Percentiles rank a stretch among this genome's conserved stretches.
These are phyloP conservation scores for Antechinus flavipes DNA, from an alignment of 2,113 vertebrate species.

Conservation along the genomic window DNA sequence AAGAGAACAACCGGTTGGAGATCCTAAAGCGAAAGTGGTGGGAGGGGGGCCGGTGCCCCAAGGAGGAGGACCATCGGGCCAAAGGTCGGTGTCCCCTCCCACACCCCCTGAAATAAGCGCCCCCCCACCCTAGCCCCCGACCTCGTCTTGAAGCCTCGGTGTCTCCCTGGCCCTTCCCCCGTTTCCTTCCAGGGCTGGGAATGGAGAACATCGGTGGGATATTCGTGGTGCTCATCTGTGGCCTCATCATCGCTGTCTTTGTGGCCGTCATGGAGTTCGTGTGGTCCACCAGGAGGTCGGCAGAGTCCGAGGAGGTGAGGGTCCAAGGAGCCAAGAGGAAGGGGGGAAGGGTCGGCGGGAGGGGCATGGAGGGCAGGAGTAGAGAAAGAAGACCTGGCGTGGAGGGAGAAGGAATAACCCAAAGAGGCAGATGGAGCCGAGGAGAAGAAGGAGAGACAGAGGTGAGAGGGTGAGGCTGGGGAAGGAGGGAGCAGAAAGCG, in stretches of 20 bases:
- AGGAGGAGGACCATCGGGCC: conserved; percentile 93
- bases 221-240: conserved; percentile 94
- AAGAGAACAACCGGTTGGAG: conserved; percentile 94
- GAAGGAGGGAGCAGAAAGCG: background rate
- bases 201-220: conserved; percentile 96
- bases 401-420: background rate
- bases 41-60: conserved; percentile 93
- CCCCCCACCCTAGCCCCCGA: background rate
- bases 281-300: conserved; percentile 91
- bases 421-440: background rate
- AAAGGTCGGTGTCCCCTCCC: conserved; percentile 85
- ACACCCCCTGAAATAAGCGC: background rate
- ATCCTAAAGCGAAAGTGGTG: conserved; percentile 95
- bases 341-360: background rate
- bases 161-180: background rate
- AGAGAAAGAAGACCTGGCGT: background rate
- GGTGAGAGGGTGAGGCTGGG: background rate
- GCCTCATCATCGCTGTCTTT: conserved; percentile 93
- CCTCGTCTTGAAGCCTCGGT: background rate
- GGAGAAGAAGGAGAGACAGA: background rate
- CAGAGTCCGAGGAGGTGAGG: conserved; percentile 92
- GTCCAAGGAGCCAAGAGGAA: background rate
- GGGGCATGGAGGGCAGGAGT: background rate
- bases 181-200: conserved; percentile 81
- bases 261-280: conserved; percentile 95